Evolutionary conservation across 2,888 invertebrate genomes (phyloP).

Genomic region (Polietes domitor): DNA sequence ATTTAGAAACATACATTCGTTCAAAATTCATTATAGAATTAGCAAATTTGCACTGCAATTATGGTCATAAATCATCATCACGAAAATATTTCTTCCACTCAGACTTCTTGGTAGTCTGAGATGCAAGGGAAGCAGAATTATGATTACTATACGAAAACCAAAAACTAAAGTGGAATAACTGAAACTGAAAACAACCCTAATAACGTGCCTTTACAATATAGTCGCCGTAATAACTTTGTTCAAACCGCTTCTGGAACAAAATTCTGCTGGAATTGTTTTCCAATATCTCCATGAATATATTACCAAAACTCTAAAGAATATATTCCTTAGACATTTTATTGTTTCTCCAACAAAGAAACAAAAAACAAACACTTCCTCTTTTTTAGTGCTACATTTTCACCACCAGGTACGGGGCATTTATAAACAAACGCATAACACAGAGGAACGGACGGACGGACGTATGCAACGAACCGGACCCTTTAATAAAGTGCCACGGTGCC

Average conservation of each 20-base stretch:
- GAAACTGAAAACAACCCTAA: constrained; percentile 16
- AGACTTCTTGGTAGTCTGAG: constrained; percentile 61
- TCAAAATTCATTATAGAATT: too few species aligned
- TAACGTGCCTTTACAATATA: constrained; percentile 32
- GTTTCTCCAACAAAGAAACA: too few species aligned
- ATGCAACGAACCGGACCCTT: constrained; percentile 29
- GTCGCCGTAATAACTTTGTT: background rate
- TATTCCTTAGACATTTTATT: too few species aligned
- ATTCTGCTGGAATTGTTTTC: constrained; percentile 14
- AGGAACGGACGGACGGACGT: background rate
- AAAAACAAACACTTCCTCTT: constrained; percentile 52
- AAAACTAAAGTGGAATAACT: constrained; percentile 30
- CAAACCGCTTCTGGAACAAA: background rate
- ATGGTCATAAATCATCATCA: constrained; percentile 79
- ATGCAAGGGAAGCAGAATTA: constrained; percentile 25
- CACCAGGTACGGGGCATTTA: constrained; percentile 44
- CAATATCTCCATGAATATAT: background rate
- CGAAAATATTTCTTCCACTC: constrained; percentile 80
- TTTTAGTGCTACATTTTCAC: constrained; percentile 40
- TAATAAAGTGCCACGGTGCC: constrained; percentile 56
- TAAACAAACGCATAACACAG: background rate
- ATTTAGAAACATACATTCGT: background rate
- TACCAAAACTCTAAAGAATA: too few species aligned
- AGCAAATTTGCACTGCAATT: constrained; percentile 1
- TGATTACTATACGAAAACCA: constrained; percentile 33